Conservation (phyloP, 2,888 invertebrate species). For the Ichneumoninae sp. region DNA sequence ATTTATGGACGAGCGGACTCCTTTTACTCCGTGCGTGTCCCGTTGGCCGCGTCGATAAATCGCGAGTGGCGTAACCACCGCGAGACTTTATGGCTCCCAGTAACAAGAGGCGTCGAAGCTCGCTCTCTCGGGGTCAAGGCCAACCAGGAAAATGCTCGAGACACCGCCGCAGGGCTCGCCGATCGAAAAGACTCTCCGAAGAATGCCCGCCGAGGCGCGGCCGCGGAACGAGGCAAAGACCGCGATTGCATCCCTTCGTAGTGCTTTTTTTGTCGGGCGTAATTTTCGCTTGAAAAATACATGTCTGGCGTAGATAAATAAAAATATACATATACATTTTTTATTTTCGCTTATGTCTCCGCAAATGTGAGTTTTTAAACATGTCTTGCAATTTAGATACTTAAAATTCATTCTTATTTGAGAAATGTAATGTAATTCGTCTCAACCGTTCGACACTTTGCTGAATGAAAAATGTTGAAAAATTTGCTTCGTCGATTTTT, state of each 20-base stretch:
- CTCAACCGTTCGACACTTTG: no score
- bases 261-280: neutral
- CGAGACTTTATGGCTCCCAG: constrained; percentile 61
- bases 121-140: constrained; percentile 62
- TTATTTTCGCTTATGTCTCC: no score
- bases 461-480: no score
- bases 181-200: neutral
- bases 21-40: constrained; percentile 35
- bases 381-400: no score
- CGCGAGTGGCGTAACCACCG: constrained; percentile 31
- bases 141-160: constrained; percentile 28
- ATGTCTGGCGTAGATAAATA: neutral
- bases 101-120: constrained; percentile 51
- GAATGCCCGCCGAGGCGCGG: neutral
- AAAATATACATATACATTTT: no score
- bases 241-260: neutral
- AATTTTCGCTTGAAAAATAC: neutral
- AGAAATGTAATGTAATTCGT: no score
- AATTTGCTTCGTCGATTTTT: no score
- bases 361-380: no score
- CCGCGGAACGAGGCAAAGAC: neutral
- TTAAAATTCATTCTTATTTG: no score
- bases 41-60: constrained; percentile 63
- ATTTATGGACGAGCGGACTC: constrained; percentile 60
- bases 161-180: constrained; percentile 5